Base-by-base conservation (phyloP, 1,140 invertebrate species). In the Drosophila mojavensis region DNA sequence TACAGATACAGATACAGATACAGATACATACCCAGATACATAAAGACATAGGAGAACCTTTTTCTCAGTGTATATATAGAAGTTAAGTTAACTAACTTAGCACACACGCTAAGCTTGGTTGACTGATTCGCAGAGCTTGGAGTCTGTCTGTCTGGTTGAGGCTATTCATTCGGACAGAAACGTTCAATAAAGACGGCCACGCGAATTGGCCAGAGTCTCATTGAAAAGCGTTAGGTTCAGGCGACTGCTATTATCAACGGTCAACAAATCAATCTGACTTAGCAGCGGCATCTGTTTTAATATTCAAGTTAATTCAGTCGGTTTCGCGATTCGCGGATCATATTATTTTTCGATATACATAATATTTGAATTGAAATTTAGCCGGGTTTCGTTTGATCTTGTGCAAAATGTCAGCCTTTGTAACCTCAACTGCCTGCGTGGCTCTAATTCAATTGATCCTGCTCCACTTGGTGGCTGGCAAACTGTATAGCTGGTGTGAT, bases 171-270 rank as follows among this genome's bases (percentile, higher is more conserved):
- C 83, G 75, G 81, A 83, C 83, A 72, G 83, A 86, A 86, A 89
- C 83, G 43, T 83, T 88, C 83, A 86, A 86, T 86, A 88, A 88
- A 88, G 84, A 88, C 84, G 66, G 83, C 84, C 83, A 88, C 84
- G 77, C 77, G 76, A 53, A 77, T 80, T 80, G 84, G 65, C 39
- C 68, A 68, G 66, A 33, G 68, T 71, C 55, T 58, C 65, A 83
- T 80, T 79, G 30, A 70, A 62, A 79, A 76, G 71, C 74, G 63
- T 63, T 78, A 47, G 50, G 17, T n/a, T 28, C 36, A 15, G 24
- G 45, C 61, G 43, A 70, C 20, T 36, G 26, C 53, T 47, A 56
- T 41, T 56, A 26, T 60, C 39, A 36, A 33, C 55, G 41, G 24
- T 28, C 13, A 50, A 70, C 60, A 70, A 63, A 70, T 70, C 72